Percentiles rank a stretch among this genome's conserved stretches.
Conservation (phyloP, 35 echinoderm and acorn worm species). For the Patiria miniata region DNA sequence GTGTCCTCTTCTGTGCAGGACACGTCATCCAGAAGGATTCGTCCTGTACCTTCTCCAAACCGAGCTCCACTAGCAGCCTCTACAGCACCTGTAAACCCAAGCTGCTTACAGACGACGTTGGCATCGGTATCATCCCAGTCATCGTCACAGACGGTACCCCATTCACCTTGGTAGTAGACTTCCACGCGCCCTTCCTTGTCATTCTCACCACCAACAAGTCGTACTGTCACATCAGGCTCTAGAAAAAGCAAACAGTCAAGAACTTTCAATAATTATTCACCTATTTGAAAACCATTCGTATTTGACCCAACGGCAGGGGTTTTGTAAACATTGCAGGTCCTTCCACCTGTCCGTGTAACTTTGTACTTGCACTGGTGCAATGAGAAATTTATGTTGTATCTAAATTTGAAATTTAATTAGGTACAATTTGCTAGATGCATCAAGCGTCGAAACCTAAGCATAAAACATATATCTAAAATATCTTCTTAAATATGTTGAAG, state of each 20-base stretch:
- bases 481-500: not conserved
- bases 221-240: conserved; percentile 11
- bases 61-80: not conserved
- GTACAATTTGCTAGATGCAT: too few relatives aligned
- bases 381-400: too few relatives aligned
- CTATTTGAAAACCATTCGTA: too few relatives aligned
- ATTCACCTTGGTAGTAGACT: conserved; percentile 36
- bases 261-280: too few relatives aligned
- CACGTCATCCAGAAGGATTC: conserved; percentile 46
- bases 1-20: conserved; percentile 5
- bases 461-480: too few relatives aligned
- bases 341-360: too few relatives aligned
- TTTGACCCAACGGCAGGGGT: too few relatives aligned
- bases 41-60: conserved; percentile 41
- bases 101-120: conserved; percentile 44
- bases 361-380: too few relatives aligned
- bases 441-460: too few relatives aligned
- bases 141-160: conserved; percentile 65
- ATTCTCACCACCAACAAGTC: conserved; percentile 20
- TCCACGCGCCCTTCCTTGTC: conserved; percentile 53
- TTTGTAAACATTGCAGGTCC: too few relatives aligned
- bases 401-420: too few relatives aligned
- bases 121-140: conserved; percentile 32
- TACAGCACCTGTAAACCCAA: conserved; percentile 16
- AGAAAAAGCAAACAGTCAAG: not conserved